Evolutionary conservation across 2,113 vertebrate genomes (phyloP).

Genomic region (Spermophilus dauricus): DNA sequence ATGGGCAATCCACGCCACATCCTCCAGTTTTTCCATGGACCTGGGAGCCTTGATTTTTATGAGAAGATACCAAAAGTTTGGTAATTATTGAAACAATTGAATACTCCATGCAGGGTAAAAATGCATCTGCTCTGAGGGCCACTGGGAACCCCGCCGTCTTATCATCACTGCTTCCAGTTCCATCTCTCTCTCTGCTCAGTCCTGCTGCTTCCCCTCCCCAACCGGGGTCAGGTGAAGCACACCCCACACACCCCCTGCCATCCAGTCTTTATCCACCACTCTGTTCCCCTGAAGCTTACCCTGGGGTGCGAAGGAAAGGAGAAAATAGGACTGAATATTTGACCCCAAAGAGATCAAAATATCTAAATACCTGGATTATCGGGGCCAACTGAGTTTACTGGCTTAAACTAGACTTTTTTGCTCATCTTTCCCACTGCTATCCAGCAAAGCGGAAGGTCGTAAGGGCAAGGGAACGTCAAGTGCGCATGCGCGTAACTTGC

Average conservation of each 20-base stretch:
- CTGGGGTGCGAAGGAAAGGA: background rate
- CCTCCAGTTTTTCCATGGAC: background rate
- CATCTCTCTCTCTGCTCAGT: accelerated
- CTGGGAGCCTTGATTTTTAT: background rate
- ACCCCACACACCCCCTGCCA: background rate
- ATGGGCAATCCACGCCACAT: background rate
- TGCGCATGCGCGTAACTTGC: background rate
- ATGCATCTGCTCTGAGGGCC: too few relatives aligned
- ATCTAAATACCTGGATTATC: background rate
- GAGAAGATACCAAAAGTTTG: background rate
- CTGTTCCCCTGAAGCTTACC: background rate
- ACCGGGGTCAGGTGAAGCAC: background rate
- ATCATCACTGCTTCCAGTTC: background rate
- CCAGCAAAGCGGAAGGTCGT: background rate
- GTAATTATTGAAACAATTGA: background rate
- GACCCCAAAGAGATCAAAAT: background rate
- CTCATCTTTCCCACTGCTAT: background rate
- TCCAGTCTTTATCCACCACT: too few relatives aligned
- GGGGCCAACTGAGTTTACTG: background rate
- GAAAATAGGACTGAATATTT: background rate
- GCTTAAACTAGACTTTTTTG: background rate
- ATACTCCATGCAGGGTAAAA: accelerated
- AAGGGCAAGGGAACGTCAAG: background rate
- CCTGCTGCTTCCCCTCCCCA: background rate
- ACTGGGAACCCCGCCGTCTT: background rate